Evolutionary conservation across 2,888 invertebrate genomes (phyloP).

Genomic region (Nomada fabriciana): DNA sequence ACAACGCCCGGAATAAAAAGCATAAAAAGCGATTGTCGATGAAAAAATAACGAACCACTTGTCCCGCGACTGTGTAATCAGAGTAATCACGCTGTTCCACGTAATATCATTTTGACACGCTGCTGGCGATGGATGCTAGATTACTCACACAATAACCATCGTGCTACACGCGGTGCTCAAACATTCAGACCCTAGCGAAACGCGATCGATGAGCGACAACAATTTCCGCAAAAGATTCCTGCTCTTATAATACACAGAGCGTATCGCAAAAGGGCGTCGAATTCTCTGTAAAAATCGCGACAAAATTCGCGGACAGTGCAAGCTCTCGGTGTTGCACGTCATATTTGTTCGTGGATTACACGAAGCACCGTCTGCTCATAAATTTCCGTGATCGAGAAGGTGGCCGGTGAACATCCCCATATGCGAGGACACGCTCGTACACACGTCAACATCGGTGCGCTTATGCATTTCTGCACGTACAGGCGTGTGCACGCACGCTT

Average conservation of each 20-base stretch:
- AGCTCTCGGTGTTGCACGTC: constrained; percentile 15
- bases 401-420: constrained; percentile 39
- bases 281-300: constrained; percentile 31
- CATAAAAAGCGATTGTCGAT: constrained; percentile 18
- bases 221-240: background rate
- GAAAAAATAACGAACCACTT: background rate
- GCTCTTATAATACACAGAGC: too few species aligned
- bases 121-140: background rate
- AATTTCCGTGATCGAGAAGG: constrained; percentile 68
- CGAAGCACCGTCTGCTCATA: constrained; percentile 54
- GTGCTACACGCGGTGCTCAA: background rate
- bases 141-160: constrained; percentile 1
- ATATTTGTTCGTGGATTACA: constrained; percentile 33
- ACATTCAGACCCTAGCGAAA: background rate
- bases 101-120: constrained; percentile 7
- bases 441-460: constrained; percentile 1
- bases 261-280: background rate
- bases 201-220: background rate
- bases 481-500: background rate
- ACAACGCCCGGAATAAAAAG: background rate
- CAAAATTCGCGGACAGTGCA: constrained; percentile 25
- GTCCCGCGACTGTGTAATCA: background rate
- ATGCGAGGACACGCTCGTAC: constrained; percentile 31
- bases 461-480: constrained; percentile 49
- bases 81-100: background rate